phyloP scores from a whole-genome alignment of 2,888 invertebrate genomes.

The Theodoxus fluviatilis region DNA sequence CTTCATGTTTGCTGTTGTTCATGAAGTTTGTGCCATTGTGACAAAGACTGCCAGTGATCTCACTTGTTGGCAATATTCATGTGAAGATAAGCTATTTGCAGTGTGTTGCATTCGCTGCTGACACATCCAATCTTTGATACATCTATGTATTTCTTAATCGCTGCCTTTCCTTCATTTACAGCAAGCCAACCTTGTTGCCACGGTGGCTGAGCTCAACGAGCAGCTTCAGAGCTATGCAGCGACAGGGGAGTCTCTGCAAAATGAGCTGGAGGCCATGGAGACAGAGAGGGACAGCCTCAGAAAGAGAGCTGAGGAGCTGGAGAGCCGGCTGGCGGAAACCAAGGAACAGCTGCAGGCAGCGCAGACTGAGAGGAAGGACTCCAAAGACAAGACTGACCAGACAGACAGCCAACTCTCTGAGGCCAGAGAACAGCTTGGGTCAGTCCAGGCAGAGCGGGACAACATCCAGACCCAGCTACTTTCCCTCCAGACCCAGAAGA shows the following conservation, averaged over 20 bases:
- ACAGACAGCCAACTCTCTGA: neutral
- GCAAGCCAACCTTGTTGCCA: too few relatives aligned
- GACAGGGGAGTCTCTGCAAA: conserved; percentile 28
- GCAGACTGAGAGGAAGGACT: conserved; percentile 15
- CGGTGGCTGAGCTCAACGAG: conserved; percentile 25
- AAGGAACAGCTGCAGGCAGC: conserved; percentile 14
- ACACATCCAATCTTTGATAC: too few relatives aligned
- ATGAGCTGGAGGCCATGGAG: conserved; percentile 29
- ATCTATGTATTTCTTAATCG: too few relatives aligned
- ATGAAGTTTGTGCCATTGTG: too few relatives aligned
- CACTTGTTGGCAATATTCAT: too few relatives aligned
- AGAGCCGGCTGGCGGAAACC: neutral
- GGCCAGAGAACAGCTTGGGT: neutral
- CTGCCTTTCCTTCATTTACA: too few relatives aligned
- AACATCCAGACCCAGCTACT: neutral
- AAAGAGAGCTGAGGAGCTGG: neutral
- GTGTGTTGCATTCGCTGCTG: too few relatives aligned
- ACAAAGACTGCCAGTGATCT: too few relatives aligned
- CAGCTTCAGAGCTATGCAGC: conserved; percentile 32
- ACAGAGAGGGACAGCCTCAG: conserved; percentile 11
- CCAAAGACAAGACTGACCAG: neutral
- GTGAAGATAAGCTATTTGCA: too few relatives aligned
- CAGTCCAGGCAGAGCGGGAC: conserved; percentile 3
- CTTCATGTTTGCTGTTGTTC: too few relatives aligned
- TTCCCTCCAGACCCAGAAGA: neutral